Conservation (phyloP, 2,113 vertebrate species). For the Mohoua ochrocephala region DNA sequence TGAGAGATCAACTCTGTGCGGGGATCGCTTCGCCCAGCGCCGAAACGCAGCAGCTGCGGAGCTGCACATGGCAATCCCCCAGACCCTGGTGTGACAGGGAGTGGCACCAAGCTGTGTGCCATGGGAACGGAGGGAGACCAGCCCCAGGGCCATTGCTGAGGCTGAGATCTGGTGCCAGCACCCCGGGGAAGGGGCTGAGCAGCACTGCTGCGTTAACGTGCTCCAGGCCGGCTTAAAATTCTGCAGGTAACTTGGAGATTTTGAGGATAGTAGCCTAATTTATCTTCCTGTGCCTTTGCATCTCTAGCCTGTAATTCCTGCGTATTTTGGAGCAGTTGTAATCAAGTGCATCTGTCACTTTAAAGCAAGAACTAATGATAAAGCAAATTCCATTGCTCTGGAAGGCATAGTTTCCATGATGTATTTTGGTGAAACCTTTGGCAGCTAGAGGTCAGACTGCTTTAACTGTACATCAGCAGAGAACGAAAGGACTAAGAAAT, state of each 20-base stretch:
- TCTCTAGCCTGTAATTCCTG: background rate
- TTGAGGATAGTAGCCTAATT: background rate
- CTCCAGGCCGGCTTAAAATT: background rate
- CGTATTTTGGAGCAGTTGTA: background rate
- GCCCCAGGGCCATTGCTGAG: background rate
- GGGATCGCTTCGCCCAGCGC: background rate
- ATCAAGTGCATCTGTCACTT: background rate
- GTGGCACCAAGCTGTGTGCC: background rate
- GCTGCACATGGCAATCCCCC: background rate
- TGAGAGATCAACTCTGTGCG: background rate
- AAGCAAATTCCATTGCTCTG: background rate
- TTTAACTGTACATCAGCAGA: constrained; percentile 30
- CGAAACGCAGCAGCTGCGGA: background rate
- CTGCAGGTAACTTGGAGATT: background rate
- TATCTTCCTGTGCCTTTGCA: constrained; percentile 2
- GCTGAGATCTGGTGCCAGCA: background rate
- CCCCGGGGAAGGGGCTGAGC: background rate
- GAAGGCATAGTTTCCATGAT: background rate
- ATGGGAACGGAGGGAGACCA: background rate
- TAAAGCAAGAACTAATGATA: background rate
- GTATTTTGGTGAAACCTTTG: constrained; percentile 7
- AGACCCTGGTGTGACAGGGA: background rate
- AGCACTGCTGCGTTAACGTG: rapidly evolving
- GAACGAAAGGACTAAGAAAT: constrained; percentile 7
- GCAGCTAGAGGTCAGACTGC: constrained; percentile 34